Conservation (phyloP, 2,888 invertebrate genomes). For the Villa cingulata region DNA sequence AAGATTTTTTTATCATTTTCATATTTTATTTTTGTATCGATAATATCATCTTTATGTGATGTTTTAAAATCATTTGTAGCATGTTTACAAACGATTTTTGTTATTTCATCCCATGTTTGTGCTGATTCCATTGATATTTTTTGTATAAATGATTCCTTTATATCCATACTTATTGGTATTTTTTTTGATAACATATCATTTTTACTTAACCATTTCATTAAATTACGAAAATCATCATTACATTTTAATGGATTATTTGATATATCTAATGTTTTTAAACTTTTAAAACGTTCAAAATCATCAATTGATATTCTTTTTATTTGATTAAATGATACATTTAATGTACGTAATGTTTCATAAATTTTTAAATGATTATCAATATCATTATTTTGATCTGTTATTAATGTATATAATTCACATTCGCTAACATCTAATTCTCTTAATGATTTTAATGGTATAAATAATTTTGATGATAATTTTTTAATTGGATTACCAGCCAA, state of each 20-base stretch:
- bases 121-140: conserved; percentile 13
- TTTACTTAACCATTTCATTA: conserved; percentile 39
- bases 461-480: conserved; percentile 51
- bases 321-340: conserved; percentile 39
- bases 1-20: background rate
- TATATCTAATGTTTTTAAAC: conserved; percentile 38
- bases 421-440: conserved; percentile 56
- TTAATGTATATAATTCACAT: conserved; percentile 50
- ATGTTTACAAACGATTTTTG: conserved; percentile 31
- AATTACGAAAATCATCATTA: conserved; percentile 49
- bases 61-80: conserved; percentile 14
- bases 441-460: conserved; percentile 47
- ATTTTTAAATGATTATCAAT: conserved; percentile 28
- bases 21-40: background rate
- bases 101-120: conserved; percentile 28
- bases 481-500: conserved; percentile 59
- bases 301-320: conserved; percentile 25
- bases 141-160: conserved; percentile 18
- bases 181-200: conserved; percentile 24
- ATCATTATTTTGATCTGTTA: conserved; percentile 43
- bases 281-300: conserved; percentile 29
- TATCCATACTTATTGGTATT: conserved; percentile 21
- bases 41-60: conserved; percentile 12
- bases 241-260: conserved; percentile 56
- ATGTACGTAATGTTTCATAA: conserved; percentile 42